A percentile compares a stretch with the other conserved stretches of the same genome.
Conservation (phyloP, 2,888 invertebrate species). For the Caenorhabditis japonica region DNA sequence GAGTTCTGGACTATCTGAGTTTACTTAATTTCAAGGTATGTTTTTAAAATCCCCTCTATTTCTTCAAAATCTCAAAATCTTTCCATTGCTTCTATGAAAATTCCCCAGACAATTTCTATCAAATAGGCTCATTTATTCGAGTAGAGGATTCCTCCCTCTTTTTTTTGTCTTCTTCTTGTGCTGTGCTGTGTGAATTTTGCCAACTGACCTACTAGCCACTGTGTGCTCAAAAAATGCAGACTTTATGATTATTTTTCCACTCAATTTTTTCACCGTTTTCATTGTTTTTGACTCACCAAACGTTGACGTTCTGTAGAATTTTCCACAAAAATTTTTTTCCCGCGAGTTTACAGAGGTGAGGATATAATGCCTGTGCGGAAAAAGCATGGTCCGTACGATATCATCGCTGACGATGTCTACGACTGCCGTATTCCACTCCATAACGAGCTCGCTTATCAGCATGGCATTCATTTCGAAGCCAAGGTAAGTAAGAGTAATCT, state of each 20-base stretch:
- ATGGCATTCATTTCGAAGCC: conserved; percentile 95
- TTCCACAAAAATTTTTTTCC: no score
- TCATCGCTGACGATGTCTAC: conserved; percentile 95
- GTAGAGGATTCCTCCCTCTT: neutral
- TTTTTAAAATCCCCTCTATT: no score
- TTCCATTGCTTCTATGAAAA: no score
- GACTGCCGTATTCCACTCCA: conserved; percentile 95
- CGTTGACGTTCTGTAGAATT: no score
- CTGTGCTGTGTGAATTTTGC: neutral
- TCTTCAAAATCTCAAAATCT: no score
- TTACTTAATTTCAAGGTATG: no score
- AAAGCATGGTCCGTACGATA: conserved; percentile 83
- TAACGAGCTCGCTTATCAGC: conserved; percentile 95
- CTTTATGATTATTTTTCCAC: no score
- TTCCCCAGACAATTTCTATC: conserved; percentile 33
- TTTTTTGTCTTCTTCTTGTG: conserved; percentile 2
- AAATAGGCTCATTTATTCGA: conserved; percentile 25
- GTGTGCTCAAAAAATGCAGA: neutral
- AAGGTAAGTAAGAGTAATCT: conserved; percentile 86
- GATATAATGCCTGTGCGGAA: conserved; percentile 68
- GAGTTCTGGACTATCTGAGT: no score
- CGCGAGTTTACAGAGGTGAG: conserved; percentile 56
- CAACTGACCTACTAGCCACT: neutral
- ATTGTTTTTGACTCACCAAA: no score
- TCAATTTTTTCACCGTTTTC: neutral